phyloP scores from a whole-genome alignment of 1,140 invertebrate species.

The Mizuhopecten yessoensis region DNA sequence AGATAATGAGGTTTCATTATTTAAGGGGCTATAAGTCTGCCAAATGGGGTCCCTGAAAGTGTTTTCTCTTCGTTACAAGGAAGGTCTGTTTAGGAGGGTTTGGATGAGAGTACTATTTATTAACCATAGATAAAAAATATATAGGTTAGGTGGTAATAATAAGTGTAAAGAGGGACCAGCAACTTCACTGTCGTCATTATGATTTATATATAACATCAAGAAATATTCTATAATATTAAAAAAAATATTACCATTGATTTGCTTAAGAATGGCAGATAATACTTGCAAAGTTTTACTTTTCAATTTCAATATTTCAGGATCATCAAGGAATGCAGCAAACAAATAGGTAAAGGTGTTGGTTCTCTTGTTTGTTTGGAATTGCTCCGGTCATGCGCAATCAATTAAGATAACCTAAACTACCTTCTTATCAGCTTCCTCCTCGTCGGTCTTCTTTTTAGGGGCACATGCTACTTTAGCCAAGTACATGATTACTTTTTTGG shows the following conservation, averaged over 20 bases:
- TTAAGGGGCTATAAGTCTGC: no score
- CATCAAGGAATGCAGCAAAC: not conserved
- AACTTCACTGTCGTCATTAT: constrained; percentile 5
- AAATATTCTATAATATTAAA: not conserved
- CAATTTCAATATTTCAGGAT: not conserved
- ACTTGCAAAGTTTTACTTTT: not conserved
- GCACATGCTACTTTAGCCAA: constrained; percentile 96
- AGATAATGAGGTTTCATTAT: no score
- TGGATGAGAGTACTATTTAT: not conserved
- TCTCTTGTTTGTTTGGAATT: no score
- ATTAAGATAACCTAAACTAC: constrained; percentile 27
- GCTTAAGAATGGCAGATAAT: not conserved
- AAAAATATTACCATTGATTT: not conserved
- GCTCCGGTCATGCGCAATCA: constrained; percentile 23
- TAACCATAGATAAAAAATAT: not conserved
- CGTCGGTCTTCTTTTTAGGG: constrained; percentile 63
- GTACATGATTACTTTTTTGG: constrained; percentile 99
- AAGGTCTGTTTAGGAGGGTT: not conserved
- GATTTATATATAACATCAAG: not conserved
- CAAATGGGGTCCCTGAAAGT: no score
- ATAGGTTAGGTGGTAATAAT: not conserved
- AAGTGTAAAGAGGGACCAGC: constrained; percentile 8
- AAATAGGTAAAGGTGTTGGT: not conserved
- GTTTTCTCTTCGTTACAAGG: not conserved
- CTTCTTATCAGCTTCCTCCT: constrained; percentile 61